Conservation (phyloP, 2,113 vertebrate species). For the Junco hyemalis region DNA sequence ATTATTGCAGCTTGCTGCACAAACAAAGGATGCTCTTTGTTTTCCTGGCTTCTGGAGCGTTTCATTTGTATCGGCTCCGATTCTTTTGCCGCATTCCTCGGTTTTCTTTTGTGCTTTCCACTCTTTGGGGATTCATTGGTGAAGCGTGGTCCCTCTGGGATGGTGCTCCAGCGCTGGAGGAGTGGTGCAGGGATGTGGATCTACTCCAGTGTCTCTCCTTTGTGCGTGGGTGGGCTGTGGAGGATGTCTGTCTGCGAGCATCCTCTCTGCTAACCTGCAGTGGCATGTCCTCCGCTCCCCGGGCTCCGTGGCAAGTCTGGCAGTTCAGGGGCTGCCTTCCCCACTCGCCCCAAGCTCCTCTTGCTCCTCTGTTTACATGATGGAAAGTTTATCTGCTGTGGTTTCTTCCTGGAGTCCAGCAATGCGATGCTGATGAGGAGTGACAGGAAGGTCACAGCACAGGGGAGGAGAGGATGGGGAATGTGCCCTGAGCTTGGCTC, state of each 20-base stretch:
- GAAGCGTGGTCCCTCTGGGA: not conserved
- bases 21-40: slow-evolving; percentile 57
- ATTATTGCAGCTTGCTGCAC: slow-evolving; percentile 68
- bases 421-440: slow-evolving; percentile 1
- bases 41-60: slow-evolving; percentile 36
- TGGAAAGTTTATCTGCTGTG: slow-evolving; percentile 19
- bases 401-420: slow-evolving; percentile 24
- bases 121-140: not conserved
- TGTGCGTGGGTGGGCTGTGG: not conserved
- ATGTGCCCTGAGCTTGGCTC: not conserved
- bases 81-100: not conserved
- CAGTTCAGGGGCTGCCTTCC: not conserved
- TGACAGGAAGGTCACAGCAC: slow-evolving; percentile 49
- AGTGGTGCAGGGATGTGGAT: not conserved
- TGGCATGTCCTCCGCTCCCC: slow-evolving; percentile 6
- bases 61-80: not conserved
- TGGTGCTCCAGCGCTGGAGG: not conserved
- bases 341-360: not conserved
- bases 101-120: slow-evolving; percentile 6
- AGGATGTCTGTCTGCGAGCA: not conserved
- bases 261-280: not conserved
- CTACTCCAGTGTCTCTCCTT: not conserved
- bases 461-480: not conserved
- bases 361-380: slow-evolving; percentile 14
- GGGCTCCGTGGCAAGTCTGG: not conserved